Evolutionary conservation across 2,797 vertebrate species (phyloP).

Genomic region (Neosilurus mollespiculum): DNA sequence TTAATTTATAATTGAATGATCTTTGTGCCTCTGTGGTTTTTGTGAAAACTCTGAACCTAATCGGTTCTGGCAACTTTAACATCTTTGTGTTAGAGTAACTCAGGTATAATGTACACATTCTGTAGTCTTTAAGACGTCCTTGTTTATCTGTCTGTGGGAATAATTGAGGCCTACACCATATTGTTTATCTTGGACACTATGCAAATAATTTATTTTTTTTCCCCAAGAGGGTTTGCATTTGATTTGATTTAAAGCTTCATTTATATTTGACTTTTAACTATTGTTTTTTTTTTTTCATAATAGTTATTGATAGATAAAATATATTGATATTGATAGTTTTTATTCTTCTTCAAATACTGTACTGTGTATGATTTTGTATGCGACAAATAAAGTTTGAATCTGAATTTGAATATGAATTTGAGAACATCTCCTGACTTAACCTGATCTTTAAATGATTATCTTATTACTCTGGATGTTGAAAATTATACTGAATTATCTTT

Average conservation of each 20-base stretch:
- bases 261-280: too few species aligned
- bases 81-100: background rate
- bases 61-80: background rate
- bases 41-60: background rate
- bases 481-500: background rate
- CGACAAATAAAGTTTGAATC: too few species aligned
- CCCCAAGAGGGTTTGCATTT: too few species aligned
- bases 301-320: too few species aligned
- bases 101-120: background rate
- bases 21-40: background rate
- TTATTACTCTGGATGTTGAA: background rate
- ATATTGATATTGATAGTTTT: too few species aligned
- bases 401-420: too few species aligned
- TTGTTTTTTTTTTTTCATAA: too few species aligned
- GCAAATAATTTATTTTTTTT: too few species aligned
- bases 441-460: background rate
- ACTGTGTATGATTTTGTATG: too few species aligned
- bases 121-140: background rate
- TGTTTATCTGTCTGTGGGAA: background rate
- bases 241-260: too few species aligned
- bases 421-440: background rate
- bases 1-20: background rate
- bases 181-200: background rate
- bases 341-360: too few species aligned
- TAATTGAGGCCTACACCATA: background rate